phyloP scores from a whole-genome alignment of 2,797 vertebrate genomes.

The Pogoniulus pusillus region DNA sequence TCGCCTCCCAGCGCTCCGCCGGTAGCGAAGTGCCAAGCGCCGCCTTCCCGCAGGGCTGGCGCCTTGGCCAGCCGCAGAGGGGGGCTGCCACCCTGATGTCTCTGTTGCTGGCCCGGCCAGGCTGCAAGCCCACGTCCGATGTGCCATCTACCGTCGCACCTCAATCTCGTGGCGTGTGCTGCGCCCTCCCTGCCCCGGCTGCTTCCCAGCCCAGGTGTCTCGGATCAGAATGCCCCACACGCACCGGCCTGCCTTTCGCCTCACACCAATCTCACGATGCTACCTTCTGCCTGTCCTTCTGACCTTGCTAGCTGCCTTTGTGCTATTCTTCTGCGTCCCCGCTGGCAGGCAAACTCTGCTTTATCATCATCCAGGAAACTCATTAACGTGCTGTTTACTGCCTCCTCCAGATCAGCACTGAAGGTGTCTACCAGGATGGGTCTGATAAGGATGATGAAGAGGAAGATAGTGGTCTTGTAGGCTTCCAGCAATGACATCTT shows the following conservation, averaged over 20 bases:
- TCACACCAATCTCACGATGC: not conserved
- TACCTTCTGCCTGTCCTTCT: slow-evolving; percentile 14
- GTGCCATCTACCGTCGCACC: not conserved
- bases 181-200: not conserved
- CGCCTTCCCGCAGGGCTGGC: not conserved
- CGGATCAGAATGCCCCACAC: not conserved
- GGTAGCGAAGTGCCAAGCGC: not conserved
- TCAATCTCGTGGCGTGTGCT: rapidly evolving
- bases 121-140: not conserved
- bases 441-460: not conserved
- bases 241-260: not conserved
- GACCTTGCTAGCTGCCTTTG: not conserved
- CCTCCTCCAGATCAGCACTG: not conserved
- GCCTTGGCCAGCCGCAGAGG: not conserved
- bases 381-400: slow-evolving; percentile 29
- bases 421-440: not conserved
- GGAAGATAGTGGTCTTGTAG: not conserved
- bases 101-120: not conserved
- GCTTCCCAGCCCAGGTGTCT: not conserved
- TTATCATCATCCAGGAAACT: not conserved
- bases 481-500: not conserved
- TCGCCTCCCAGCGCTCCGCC: not conserved
- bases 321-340: not conserved
- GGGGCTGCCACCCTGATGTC: not conserved
- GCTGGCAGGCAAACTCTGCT: not conserved